Percentiles rank a stretch among this genome's conserved stretches.
phyloP scores from a whole-genome alignment of 2,113 vertebrate species.

The Trinectes maculatus region DNA sequence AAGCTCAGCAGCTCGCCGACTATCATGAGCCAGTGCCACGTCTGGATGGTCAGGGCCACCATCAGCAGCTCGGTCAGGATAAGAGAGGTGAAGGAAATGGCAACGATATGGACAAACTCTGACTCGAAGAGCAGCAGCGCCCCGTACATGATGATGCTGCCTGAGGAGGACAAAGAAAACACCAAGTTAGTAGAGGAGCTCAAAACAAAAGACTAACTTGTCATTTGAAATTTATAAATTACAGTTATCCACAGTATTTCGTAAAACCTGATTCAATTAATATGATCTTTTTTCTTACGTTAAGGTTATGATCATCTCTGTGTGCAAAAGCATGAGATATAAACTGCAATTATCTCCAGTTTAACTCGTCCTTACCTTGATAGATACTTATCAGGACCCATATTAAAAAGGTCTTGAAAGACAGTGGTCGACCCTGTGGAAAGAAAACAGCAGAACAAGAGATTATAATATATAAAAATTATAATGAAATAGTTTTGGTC shows the following conservation, averaged over 20 bases:
- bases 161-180: constrained; percentile 71
- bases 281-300: not conserved
- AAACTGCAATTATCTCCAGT: not conserved
- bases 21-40: constrained; percentile 99
- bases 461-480: not conserved
- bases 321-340: not conserved
- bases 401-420: constrained; percentile 96
- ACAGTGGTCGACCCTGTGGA: constrained; percentile 90
- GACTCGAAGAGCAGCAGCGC: constrained; percentile 96
- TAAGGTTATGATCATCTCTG: not conserved
- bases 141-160: constrained; percentile 99
- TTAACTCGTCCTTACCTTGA: constrained; percentile 87
- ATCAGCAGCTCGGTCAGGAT: constrained; percentile 98
- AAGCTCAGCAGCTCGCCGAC: constrained; percentile 95
- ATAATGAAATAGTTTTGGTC: not conserved
- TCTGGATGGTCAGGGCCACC: constrained; percentile 97
- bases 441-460: not conserved
- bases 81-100: constrained; percentile 96
- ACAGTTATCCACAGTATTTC: no score
- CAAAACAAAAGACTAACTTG: no score
- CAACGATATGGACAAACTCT: constrained; percentile 97
- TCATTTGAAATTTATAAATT: no score
- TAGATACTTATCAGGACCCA: constrained; percentile 99
- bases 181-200: no score
- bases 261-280: no score